These are phyloP conservation scores for Bradynema listronoti DNA, from an alignment of 1,140 invertebrate species.

Conservation along the genomic window DNA sequence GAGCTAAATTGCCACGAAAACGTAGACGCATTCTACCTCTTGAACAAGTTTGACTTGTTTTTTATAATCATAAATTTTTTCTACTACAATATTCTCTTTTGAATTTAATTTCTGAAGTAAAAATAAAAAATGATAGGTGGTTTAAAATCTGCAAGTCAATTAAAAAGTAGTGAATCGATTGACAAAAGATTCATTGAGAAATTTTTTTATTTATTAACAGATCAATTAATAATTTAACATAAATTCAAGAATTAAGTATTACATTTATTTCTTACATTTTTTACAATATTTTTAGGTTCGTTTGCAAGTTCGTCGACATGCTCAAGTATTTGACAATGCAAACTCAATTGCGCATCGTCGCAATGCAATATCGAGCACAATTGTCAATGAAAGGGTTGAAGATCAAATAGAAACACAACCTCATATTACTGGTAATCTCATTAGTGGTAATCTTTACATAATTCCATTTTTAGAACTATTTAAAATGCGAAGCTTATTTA, in stretches of 20 bases:
- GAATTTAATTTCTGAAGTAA: too few relatives aligned
- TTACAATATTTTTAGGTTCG: conserved; percentile 23
- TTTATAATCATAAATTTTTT: background rate
- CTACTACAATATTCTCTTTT: too few relatives aligned
- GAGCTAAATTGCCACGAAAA: conserved; percentile 39
- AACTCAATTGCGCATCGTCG: conserved; percentile 25
- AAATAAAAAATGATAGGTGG: background rate
- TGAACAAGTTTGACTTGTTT: conserved; percentile 24
- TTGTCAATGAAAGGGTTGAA: conserved; percentile 19
- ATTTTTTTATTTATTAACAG: background rate
- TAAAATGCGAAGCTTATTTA: background rate
- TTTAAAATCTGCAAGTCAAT: background rate
- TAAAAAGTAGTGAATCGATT: background rate
- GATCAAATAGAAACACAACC: background rate
- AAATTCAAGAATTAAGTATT: background rate
- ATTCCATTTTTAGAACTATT: background rate
- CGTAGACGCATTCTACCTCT: conserved; percentile 35
- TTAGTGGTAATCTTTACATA: background rate
- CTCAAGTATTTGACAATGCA: conserved; percentile 29
- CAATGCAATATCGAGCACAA: conserved; percentile 16
- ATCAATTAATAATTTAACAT: background rate
- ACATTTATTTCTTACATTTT: background rate
- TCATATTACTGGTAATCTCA: background rate
- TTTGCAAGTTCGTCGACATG: conserved; percentile 41
- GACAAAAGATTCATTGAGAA: background rate